Conservation (phyloP, 2,797 vertebrate species). For the Muraenolepis orangiensis region DNA sequence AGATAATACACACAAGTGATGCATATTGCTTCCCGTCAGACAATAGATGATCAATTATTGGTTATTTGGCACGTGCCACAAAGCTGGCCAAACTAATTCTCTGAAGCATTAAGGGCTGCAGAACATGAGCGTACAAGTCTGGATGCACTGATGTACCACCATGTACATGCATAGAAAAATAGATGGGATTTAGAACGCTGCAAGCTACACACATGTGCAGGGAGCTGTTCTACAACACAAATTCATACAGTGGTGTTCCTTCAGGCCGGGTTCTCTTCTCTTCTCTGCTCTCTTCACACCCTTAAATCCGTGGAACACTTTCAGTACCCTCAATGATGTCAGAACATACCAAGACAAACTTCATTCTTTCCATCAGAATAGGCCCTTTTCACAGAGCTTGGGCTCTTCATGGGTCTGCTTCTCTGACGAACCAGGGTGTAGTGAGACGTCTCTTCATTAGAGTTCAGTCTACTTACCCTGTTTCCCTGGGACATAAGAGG, state of each 20-base stretch:
- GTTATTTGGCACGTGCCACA: neutral
- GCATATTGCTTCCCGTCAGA: neutral
- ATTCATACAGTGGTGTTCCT: neutral
- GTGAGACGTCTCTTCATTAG: neutral
- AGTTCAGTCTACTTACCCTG: neutral
- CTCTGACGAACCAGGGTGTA: neutral
- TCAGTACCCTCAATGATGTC: neutral
- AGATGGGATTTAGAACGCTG: neutral
- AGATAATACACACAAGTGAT: neutral
- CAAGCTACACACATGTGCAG: neutral
- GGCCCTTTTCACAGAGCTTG: neutral
- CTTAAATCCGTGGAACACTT: neutral
- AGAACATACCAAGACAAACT: neutral
- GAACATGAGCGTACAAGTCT: neutral
- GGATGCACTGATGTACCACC: neutral
- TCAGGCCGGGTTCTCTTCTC: neutral
- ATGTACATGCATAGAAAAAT: neutral
- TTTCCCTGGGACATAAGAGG: neutral
- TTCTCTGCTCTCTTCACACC: neutral
- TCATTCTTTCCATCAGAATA: neutral
- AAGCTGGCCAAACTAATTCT: neutral
- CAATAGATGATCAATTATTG: neutral
- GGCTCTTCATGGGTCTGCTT: too few species aligned
- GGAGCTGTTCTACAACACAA: neutral
- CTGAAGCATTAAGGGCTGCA: neutral